Base-by-base conservation (phyloP, 2,888 invertebrate species). In the Macropis europaea region DNA sequence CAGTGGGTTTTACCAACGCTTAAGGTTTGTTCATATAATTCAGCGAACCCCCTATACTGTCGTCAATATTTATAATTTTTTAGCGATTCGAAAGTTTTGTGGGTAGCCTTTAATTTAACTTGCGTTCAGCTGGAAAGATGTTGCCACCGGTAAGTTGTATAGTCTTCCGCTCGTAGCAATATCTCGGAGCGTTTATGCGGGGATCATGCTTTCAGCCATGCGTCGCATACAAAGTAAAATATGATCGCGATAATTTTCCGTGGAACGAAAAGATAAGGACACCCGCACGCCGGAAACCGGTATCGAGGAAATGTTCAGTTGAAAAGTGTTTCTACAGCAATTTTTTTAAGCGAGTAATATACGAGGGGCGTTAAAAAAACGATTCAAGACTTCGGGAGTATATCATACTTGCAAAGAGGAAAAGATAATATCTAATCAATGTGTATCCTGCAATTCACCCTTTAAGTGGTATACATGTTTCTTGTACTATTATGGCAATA, bases 231-330 rank as follows among this genome's bases (percentile, higher is more conserved):
- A 45, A 54, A 30, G 30, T 60, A 67, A 77, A 70, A 54, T 60
- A 60, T 45, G 52, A 40, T 26, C 32, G 40, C 32, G 62, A 77
- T 77, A 56, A 77, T 70, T 67, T 66, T 32, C n/a, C 36, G 34
- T 45, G 40, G 45, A 38, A 32, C 34, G 38, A 43, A n/a, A 59
- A 61, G 56, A 57, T 24, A 53, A 61, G 34, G 50, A 52, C 17
- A 40, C 42, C 40, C 13, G 6, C 26, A 19, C 19, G 36, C 13
- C 17, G 34, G 42, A 45, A 48, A 52, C 36, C 30, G 11, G 48
- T 72, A 62, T 71, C 61, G 66, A 17, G 34, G 38, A 40, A 50
- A 17, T 48, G 63, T 73, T 63, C 13, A 13, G 26, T 28, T 15
- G 40, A 40, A 48, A 67, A 72, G 59, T 60, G 38, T 61, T 71